Evolutionary conservation across 1,140 invertebrate genomes (phyloP).

Genomic region (Copidosoma floridanum): DNA sequence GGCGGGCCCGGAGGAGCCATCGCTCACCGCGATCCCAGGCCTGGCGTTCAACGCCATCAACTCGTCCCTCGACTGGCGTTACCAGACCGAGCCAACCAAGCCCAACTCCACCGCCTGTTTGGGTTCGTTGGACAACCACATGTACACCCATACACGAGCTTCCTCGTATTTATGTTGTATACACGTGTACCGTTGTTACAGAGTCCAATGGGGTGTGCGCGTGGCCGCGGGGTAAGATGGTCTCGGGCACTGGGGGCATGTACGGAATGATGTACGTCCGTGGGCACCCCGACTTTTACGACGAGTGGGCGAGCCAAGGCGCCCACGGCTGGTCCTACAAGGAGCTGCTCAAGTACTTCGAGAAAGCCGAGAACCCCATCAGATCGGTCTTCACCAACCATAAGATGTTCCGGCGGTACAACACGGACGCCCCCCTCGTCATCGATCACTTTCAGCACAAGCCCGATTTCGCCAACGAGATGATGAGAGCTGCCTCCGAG

Average conservation of each 20-base stretch:
- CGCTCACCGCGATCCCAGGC: slow-evolving; percentile 66
- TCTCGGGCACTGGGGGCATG: slow-evolving; percentile 69
- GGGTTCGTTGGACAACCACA: no score
- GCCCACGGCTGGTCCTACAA: slow-evolving; percentile 86
- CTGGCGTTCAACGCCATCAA: slow-evolving; percentile 62
- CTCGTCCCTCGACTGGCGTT: slow-evolving; percentile 63
- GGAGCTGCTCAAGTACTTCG: slow-evolving; percentile 67
- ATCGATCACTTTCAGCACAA: slow-evolving; percentile 57
- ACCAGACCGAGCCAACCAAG: slow-evolving; percentile 60
- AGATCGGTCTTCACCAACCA: slow-evolving; percentile 38
- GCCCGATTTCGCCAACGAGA: slow-evolving; percentile 57
- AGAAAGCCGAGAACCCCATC: slow-evolving; percentile 49
- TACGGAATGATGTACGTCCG: slow-evolving; percentile 80
- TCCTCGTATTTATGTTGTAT: not conserved
- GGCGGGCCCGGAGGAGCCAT: slow-evolving; percentile 74
- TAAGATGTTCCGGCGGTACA: slow-evolving; percentile 27
- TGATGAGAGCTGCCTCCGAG: slow-evolving; percentile 68
- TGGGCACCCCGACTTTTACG: slow-evolving; percentile 72
- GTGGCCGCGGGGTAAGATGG: slow-evolving; percentile 73
- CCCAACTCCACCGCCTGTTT: slow-evolving; percentile 53
- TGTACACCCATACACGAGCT: no score
- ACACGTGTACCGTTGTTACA: no score
- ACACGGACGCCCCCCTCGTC: slow-evolving; percentile 46
- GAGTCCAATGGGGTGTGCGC: slow-evolving; percentile 63
- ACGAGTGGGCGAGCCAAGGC: slow-evolving; percentile 71